phyloP scores from a whole-genome alignment of 2,113 vertebrate species.

The Alouatta palliata region DNA sequence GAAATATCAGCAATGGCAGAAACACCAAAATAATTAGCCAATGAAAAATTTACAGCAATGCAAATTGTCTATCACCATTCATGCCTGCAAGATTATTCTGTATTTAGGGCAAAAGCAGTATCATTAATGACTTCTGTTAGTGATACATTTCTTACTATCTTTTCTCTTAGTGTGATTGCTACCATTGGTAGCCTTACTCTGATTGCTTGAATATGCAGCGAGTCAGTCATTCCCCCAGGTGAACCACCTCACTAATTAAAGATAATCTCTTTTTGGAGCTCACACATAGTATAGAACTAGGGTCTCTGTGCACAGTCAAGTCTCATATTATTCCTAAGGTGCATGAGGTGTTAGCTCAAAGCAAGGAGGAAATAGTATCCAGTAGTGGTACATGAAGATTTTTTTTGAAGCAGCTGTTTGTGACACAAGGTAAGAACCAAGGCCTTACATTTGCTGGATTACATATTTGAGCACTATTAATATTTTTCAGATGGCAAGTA shows the following conservation, averaged over 20 bases:
- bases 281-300: neutral
- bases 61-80: neutral
- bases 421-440: neutral
- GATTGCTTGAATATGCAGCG: neutral
- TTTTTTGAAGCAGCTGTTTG: neutral
- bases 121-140: neutral
- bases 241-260: neutral
- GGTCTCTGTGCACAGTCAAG: neutral
- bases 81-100: neutral
- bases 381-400: neutral
- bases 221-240: neutral
- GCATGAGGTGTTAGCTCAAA: neutral
- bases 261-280: neutral
- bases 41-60: neutral
- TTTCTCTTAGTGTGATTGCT: neutral
- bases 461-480: neutral
- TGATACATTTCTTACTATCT: neutral
- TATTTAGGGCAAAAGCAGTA: neutral
- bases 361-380: neutral
- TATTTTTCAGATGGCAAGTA: neutral
- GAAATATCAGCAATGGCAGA: neutral
- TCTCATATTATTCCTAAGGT: neutral
- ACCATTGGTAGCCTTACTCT: neutral
- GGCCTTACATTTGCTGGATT: neutral
- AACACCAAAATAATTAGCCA: neutral